Base-by-base conservation (phyloP, 2,888 invertebrate genomes). In the Apomyelois bistriatella region DNA sequence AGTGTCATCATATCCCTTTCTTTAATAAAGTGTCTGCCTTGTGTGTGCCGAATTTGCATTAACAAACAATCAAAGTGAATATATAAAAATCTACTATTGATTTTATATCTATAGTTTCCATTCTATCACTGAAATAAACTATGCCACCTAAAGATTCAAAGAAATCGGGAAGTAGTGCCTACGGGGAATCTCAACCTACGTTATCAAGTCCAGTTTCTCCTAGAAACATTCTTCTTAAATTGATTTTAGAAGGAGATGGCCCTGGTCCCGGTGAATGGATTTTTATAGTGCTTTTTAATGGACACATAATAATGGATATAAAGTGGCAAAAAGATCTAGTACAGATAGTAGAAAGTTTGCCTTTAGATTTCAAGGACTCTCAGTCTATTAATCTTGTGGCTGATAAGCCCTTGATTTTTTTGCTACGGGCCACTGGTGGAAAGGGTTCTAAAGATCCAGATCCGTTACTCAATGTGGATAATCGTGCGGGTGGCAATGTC, bases 401-500 rank as follows among this genome's bases (percentile, higher is more conserved):
- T 0, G 76, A 81, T 51, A 66, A 58, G 8, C 90, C 89, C n/a
- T 60, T 90, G 22, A 62, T 85, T 52, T 76, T 87, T 47, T 35
- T 90, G 32, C 58, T 88, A 30, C 84, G 87, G 35, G 5, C 53
- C 17, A 9, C 53, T 40, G 70, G 69, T 42, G 73, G 69, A 10
- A 87, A 87, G 69, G 55, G 60, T 10, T 2, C 64, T 1, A 84
- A 78, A 59, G 86, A 86, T 35, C 60, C 67, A 10, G 88, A 88
- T 58, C 85, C 82, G 17, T 66, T 88, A 17, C 52, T 70, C 1
- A 71, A 79, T 59, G 5, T 56, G 1, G 87, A 88, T 17, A 89
- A 88, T 65, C 72, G 73, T 32, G 83, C 82, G 38, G 88, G 88
- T 15, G 86, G 76, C 3, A 77, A 74, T 13, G 65, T 86, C 8